Conservation (phyloP, 2,888 invertebrate genomes). For the Lochmaea capreae region DNA sequence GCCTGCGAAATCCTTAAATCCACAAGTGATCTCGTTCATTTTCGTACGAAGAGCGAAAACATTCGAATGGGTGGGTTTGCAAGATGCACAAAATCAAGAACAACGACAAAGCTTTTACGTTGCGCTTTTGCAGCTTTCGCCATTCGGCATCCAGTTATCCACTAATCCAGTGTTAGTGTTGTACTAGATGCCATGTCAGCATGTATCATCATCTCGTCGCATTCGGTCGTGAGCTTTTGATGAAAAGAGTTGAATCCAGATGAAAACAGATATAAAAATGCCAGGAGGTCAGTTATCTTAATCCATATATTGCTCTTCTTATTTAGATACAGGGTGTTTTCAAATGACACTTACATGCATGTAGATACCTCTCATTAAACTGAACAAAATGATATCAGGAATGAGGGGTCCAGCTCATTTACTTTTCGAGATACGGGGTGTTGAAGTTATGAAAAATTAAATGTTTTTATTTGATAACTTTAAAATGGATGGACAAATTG, state of each 20-base stretch:
- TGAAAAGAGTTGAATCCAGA: conserved; percentile 26
- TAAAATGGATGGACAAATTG: too few relatives aligned
- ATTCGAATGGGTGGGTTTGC: conserved; percentile 4
- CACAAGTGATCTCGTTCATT: conserved; percentile 13
- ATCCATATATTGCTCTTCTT: neutral
- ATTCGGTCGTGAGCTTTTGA: conserved; percentile 32
- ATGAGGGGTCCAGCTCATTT: too few relatives aligned
- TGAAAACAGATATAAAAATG: conserved; percentile 28
- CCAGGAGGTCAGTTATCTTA: conserved; percentile 43
- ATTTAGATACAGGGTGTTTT: too few relatives aligned
- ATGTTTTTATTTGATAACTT: too few relatives aligned
- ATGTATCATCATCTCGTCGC: conserved; percentile 34
- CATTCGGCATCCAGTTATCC: neutral
- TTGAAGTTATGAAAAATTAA: too few relatives aligned
- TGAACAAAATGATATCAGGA: too few relatives aligned
- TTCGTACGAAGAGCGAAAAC: conserved; percentile 13
- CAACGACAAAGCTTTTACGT: conserved; percentile 25
- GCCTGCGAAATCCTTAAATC: neutral
- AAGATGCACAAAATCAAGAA: conserved; percentile 24
- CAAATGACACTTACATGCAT: too few relatives aligned
- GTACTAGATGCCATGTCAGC: conserved; percentile 27
- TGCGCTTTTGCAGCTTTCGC: conserved; percentile 21
- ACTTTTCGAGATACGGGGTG: too few relatives aligned
- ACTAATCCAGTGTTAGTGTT: conserved; percentile 35
- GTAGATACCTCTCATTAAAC: too few relatives aligned